Conservation (phyloP, 2,888 invertebrate genomes). For the Apodemia hepburni region DNA sequence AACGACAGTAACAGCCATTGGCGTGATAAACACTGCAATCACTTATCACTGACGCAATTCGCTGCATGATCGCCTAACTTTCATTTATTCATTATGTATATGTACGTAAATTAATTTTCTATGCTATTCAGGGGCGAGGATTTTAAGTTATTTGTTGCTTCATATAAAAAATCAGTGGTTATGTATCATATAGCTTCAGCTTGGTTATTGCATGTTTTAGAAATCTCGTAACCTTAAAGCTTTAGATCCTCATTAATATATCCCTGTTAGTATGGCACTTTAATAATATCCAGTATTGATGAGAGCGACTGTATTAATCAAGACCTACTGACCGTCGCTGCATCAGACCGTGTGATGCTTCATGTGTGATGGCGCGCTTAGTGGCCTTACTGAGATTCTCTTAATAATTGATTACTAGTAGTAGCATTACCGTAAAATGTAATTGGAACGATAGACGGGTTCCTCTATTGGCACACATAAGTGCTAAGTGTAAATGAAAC, state of each 20-base stretch:
- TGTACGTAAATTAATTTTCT: constrained; percentile 13
- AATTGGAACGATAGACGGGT: constrained; percentile 70
- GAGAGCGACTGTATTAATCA: constrained; percentile 51
- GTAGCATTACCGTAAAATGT: constrained; percentile 59
- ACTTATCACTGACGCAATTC: constrained; percentile 48
- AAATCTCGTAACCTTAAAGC: constrained; percentile 45
- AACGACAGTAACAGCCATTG: constrained; percentile 66
- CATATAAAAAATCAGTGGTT: background rate
- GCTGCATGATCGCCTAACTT: constrained; percentile 50
- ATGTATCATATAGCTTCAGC: constrained; percentile 41
- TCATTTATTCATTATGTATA: constrained; percentile 32
- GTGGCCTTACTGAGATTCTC: constrained; percentile 75
- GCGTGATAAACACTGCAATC: constrained; percentile 45
- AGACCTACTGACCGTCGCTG: constrained; percentile 53
- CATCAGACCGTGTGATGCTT: constrained; percentile 72
- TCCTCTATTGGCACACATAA: constrained; percentile 77
- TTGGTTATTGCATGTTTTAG: constrained; percentile 61
- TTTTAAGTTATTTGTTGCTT: background rate
- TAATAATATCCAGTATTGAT: constrained; percentile 60
- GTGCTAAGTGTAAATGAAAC: constrained; percentile 78
- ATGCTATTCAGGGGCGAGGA: constrained; percentile 7
- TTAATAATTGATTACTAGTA: constrained; percentile 53
- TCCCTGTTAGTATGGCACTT: constrained; percentile 76
- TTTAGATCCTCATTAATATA: constrained; percentile 61
- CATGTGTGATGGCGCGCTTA: constrained; percentile 73